A percentile compares a stretch with the other conserved stretches of the same genome.
Conservation (phyloP, 2,797 vertebrate genomes). For the Sebastes iracundus region DNA sequence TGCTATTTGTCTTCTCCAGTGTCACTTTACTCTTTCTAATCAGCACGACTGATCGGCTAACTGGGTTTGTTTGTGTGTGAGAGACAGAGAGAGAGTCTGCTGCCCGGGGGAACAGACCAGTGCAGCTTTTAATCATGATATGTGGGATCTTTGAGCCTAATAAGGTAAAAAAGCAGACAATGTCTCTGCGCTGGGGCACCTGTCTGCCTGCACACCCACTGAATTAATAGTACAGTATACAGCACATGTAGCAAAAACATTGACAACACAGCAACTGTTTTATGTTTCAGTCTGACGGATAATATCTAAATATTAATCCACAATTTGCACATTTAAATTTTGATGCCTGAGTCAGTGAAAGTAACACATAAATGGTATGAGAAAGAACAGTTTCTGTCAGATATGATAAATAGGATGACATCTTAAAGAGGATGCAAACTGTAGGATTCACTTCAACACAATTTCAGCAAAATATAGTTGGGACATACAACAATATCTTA, state of each 20-base stretch:
- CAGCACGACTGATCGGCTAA: constrained; percentile 44
- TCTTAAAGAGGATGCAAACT: background rate
- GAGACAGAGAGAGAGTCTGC: background rate
- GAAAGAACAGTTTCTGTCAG: background rate
- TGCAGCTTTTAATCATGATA: constrained; percentile 50
- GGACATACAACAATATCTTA: background rate
- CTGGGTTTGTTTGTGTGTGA: constrained; percentile 49
- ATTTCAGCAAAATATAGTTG: background rate
- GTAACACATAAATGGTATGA: background rate
- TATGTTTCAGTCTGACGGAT: background rate
- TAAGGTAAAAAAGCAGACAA: constrained; percentile 11
- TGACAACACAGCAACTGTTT: background rate
- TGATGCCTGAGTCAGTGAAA: background rate
- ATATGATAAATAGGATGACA: background rate
- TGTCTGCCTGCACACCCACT: constrained; percentile 16
- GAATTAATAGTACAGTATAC: background rate
- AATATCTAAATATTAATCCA: background rate
- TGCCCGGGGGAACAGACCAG: constrained; percentile 6
- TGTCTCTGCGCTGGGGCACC: background rate
- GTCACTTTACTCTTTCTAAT: constrained; percentile 60
- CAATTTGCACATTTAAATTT: background rate
- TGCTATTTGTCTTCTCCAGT: constrained; percentile 56
- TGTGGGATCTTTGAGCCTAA: constrained; percentile 36
- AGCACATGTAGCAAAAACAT: background rate
- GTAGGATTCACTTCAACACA: background rate